Evolutionary conservation across 2,113 vertebrate genomes (phyloP), one percentile per base, ranked within the genome.

Genomic region (Atrichornis clamosus): DNA sequence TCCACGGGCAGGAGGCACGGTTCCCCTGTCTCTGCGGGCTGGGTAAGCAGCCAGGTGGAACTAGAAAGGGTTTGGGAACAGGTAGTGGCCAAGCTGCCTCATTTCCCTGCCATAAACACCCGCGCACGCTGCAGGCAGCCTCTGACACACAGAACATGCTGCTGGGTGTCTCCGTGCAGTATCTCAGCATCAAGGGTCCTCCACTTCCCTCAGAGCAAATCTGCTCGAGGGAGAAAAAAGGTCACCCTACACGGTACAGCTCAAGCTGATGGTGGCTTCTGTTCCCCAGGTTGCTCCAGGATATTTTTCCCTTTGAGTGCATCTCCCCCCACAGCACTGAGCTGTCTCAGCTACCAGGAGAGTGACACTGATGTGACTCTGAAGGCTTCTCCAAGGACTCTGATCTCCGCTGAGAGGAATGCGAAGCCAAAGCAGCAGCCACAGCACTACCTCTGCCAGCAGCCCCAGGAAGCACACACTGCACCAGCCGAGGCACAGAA

Each of bases 321-420:
- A 3, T 17, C 17, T 24, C 32, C 13, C 12, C 10, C 27, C 7
- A n/a, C 15, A 59, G 55, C 65, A 39, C 50, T 2, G 1, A 77
- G 73, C 67, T 86, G 64, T 39, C 76, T 85, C 88, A 88, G 42
- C 63, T 62, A 30, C 33, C 42, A 33, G n/a, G 10, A 80, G 9
- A 59, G 41, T 67, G 55, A 74, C 44, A 33, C 63, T 59, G 76
- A 65, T 46, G 88, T 62, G 72, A 46, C 49, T 69, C 74, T 67
- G 73, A 75, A 84, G 72, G 59, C 72, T 92, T 30, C 76, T 80
- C 30, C 74, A 82, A 89, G 84, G 87, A 68, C 69, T 50, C 50
- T 24, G 63, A 46, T 53, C 42, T 74, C 60, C 8, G 1, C 26
- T 13, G 50, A 0, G 3, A 60, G 41, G 28, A 26, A 46, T 32